These are phyloP conservation scores for Trinectes maculatus DNA, from an alignment of 2,113 vertebrate genomes.

Conservation along the genomic window DNA sequence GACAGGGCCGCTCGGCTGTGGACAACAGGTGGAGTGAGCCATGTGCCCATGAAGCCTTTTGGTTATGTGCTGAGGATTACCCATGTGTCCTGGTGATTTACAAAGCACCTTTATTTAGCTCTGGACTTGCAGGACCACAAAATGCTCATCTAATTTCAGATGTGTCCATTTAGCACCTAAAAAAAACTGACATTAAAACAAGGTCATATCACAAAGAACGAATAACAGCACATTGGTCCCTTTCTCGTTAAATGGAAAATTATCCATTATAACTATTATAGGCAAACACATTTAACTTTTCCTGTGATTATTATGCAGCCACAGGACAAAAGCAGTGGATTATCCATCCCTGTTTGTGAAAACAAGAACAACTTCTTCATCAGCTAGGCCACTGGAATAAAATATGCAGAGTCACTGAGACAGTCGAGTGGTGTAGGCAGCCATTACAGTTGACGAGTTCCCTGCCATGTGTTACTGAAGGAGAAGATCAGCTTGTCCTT, in stretches of 20 bases:
- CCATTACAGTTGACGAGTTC: slow-evolving; percentile 43
- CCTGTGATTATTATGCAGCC: slow-evolving; percentile 1
- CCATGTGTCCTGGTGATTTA: slow-evolving; percentile 74
- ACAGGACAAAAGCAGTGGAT: not conserved
- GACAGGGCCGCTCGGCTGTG: slow-evolving; percentile 51
- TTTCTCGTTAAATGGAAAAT: not conserved
- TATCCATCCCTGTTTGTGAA: slow-evolving; percentile 7
- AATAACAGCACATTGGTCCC: not conserved
- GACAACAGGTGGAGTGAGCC: slow-evolving; percentile 79
- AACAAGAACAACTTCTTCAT: not conserved
- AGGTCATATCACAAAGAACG: slow-evolving; percentile 21
- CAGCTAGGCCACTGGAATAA: slow-evolving; percentile 2
- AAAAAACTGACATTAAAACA: slow-evolving; percentile 11
- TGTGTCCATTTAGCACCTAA: slow-evolving; percentile 17
- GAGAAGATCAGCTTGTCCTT: slow-evolving; percentile 78
- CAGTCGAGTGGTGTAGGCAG: slow-evolving; percentile 31
- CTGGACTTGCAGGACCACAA: slow-evolving; percentile 31
- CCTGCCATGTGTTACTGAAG: slow-evolving; percentile 81
- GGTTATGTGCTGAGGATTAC: slow-evolving; percentile 71
- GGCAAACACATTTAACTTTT: not conserved
- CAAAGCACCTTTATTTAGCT: slow-evolving; percentile 82
- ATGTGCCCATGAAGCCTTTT: slow-evolving; percentile 56
- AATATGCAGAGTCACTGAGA: slow-evolving; percentile 29
- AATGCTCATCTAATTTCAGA: slow-evolving; percentile 43
- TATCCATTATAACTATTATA: not conserved